A percentile compares a stretch with the other conserved stretches of the same genome.
Evolutionary conservation across 2,797 vertebrate species (phyloP).

Genomic region (Heteromormyrus szaboi): DNA sequence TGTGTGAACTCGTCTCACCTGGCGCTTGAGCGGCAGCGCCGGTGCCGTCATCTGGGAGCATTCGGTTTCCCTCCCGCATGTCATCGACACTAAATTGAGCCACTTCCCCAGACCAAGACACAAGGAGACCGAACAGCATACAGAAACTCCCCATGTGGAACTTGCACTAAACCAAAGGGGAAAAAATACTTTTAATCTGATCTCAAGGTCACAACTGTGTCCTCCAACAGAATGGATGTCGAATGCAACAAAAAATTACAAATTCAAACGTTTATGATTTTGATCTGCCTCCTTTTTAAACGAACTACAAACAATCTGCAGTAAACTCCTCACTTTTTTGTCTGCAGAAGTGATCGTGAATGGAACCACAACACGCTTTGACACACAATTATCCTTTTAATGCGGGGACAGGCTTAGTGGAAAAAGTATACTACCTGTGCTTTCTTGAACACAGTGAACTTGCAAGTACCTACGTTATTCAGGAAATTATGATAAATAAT

Average conservation of each 20-base stretch:
- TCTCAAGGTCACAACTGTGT: slow-evolving; percentile 62
- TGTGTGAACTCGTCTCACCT: neutral
- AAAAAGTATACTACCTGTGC: neutral
- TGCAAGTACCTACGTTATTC: neutral
- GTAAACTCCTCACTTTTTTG: neutral
- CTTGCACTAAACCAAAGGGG: neutral
- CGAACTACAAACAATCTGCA: neutral
- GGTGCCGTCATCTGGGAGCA: neutral
- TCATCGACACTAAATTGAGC: neutral
- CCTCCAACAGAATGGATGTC: slow-evolving; percentile 23
- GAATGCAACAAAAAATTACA: neutral
- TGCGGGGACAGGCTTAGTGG: neutral
- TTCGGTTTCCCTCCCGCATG: neutral
- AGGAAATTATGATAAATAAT: neutral
- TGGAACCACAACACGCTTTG: neutral
- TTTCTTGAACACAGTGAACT: neutral
- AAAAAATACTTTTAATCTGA: neutral
- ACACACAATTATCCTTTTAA: neutral
- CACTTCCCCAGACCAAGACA: neutral
- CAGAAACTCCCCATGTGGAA: neutral
- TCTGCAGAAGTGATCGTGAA: neutral
- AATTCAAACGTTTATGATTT: neutral
- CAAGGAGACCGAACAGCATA: neutral
- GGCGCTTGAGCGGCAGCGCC: neutral
- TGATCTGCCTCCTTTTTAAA: neutral